phyloP scores from a whole-genome alignment of 1,140 invertebrate species.

The Psilanteris sp. region DNA sequence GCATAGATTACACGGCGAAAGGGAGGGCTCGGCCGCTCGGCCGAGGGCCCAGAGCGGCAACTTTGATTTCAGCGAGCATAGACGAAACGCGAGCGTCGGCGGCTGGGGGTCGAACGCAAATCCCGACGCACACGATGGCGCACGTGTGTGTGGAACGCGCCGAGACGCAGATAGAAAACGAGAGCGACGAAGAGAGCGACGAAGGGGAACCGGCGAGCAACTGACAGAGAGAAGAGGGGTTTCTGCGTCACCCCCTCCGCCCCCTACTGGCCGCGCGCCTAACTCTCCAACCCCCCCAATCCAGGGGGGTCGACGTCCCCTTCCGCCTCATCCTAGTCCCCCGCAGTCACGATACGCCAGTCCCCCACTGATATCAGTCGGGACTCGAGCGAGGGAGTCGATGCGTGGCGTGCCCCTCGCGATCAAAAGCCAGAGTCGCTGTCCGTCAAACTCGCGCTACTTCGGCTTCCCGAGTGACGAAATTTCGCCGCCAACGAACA shows the following conservation, averaged over 20 bases:
- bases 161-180: conserved; percentile 14
- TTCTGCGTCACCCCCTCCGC: conserved; percentile 55
- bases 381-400: conserved; percentile 75
- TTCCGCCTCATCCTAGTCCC: conserved; percentile 63
- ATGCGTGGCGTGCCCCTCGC: conserved; percentile 69
- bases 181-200: conserved; percentile 23
- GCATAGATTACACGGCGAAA: no score
- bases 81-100: no score
- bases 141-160: conserved; percentile 13
- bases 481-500: no score
- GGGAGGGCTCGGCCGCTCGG: no score
- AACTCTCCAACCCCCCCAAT: conserved; percentile 40
- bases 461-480: no score
- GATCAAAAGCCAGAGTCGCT: no score
- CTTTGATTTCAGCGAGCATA: no score
- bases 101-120: no score
- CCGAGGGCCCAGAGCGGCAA: no score
- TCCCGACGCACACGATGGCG: no score
- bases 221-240: conserved; percentile 41
- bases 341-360: conserved; percentile 63
- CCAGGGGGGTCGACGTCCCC: conserved; percentile 58
- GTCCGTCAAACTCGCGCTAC: no score
- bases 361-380: conserved; percentile 78
- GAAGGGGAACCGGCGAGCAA: conserved; percentile 43
- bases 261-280: conserved; percentile 34